These are phyloP conservation scores for Dicerorhinus sumatrensis DNA, from an alignment of 2,113 vertebrate genomes.

Conservation along the genomic window DNA sequence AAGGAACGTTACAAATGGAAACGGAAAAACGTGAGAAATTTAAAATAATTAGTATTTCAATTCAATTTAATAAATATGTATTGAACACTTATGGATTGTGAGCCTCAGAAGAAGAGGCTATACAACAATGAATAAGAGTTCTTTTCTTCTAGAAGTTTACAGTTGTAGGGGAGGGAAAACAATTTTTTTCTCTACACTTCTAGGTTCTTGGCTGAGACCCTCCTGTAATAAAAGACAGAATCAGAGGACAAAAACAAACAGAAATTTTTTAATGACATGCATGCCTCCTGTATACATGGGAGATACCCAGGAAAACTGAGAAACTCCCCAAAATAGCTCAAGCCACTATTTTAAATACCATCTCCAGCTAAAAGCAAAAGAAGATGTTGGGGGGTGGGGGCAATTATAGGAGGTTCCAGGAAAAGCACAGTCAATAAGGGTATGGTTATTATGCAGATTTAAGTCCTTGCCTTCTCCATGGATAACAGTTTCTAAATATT, in stretches of 20 bases:
- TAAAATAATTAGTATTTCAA: conserved; percentile 1
- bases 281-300: not conserved
- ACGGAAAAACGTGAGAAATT: not conserved
- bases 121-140: not conserved
- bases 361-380: not conserved
- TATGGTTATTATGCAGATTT: not conserved
- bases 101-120: not conserved
- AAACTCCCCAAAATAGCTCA: not conserved
- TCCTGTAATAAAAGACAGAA: not conserved
- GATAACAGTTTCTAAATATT: not conserved
- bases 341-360: not conserved
- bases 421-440: not conserved
- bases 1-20: not conserved
- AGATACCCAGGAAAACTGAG: not conserved
- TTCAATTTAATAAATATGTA: not conserved
- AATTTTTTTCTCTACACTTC: not conserved
- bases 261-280: not conserved
- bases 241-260: not conserved
- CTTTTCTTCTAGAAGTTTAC: not conserved
- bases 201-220: not conserved
- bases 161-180: not conserved
- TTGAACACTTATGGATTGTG: not conserved
- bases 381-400: not conserved
- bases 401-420: not conserved
- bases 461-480: not conserved